phyloP scores from a whole-genome alignment of 2,797 vertebrate genomes.

The Gallinago nigripennis region DNA sequence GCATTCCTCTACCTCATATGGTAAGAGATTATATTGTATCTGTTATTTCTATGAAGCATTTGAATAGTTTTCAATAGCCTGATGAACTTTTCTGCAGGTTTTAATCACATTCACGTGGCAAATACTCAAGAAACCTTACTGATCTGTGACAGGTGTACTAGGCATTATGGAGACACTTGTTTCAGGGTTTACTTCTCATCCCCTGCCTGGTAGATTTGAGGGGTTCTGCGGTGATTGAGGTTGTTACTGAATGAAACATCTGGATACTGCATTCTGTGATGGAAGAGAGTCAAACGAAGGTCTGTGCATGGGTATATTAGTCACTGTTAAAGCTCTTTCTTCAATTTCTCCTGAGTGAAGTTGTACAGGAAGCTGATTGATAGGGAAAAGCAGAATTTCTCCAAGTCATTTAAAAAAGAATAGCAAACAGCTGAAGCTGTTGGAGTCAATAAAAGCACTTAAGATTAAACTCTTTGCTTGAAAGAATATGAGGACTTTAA shows the following conservation, averaged over 20 bases:
- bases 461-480: not conserved
- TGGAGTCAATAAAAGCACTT: not conserved
- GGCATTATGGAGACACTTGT: not conserved
- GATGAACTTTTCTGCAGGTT: not conserved
- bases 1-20: accelerated
- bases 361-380: not conserved
- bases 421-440: not conserved
- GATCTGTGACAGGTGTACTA: not conserved
- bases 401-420: not conserved
- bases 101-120: not conserved
- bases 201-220: not conserved
- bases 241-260: not conserved
- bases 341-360: not conserved
- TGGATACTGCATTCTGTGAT: not conserved
- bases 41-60: not conserved
- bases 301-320: not conserved
- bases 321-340: not conserved
- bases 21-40: accelerated
- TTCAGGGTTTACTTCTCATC: not conserved
- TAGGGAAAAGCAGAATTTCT: not conserved
- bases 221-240: not conserved
- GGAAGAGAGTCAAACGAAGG: not conserved
- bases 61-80: not conserved
- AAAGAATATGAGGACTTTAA: not conserved
- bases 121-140: not conserved